A percentile compares a stretch with the other conserved stretches of the same genome.
These are phyloP conservation scores for Drosophila anomelani DNA, from an alignment of 2,888 invertebrate species.

Conservation along the genomic window DNA sequence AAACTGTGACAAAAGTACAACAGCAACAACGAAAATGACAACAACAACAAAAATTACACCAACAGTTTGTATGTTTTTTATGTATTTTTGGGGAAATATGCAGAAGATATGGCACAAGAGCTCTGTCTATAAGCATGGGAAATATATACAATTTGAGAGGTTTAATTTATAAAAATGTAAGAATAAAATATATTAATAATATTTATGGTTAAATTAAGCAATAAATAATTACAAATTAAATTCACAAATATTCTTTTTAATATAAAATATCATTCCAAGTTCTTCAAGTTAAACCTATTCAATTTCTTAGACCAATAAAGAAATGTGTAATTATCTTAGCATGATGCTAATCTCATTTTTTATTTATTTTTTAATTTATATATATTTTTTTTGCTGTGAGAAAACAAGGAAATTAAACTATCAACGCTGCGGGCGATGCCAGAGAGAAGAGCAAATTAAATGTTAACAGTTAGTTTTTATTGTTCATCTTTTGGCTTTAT, in stretches of 20 bases:
- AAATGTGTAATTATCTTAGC: too few relatives aligned
- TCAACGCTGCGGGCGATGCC: slow-evolving; percentile 9
- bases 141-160: neutral
- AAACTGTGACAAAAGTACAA: slow-evolving; percentile 4
- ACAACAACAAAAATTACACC: neutral
- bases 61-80: slow-evolving; percentile 23
- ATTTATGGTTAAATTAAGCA: too few relatives aligned
- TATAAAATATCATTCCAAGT: too few relatives aligned
- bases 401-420: slow-evolving; percentile 15
- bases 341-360: neutral
- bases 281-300: neutral
- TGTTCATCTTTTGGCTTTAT: slow-evolving; percentile 66
- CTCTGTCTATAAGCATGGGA: neutral
- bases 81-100: slow-evolving; percentile 23
- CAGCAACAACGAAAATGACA: neutral
- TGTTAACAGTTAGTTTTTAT: slow-evolving; percentile 70
- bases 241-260: too few relatives aligned
- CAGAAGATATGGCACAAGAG: slow-evolving; percentile 31
- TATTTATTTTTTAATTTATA: neutral
- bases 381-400: neutral
- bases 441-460: slow-evolving; percentile 49
- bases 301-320: neutral
- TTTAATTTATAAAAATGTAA: neutral
- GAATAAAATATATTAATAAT: neutral
- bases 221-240: too few relatives aligned